These are phyloP conservation scores for Micropterix aruncella DNA, from an alignment of 2,888 invertebrate genomes.

Conservation along the genomic window DNA sequence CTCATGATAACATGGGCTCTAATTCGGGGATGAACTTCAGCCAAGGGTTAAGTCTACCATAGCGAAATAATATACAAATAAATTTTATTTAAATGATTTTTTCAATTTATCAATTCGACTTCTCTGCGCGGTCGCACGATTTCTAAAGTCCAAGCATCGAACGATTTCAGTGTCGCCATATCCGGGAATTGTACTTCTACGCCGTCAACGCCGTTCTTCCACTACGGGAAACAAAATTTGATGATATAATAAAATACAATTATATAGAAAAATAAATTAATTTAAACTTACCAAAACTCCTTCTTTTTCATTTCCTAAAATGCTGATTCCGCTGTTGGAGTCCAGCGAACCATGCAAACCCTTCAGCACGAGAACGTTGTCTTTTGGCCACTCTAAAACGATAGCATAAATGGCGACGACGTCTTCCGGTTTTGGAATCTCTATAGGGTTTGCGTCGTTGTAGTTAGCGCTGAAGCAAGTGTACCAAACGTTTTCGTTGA, in stretches of 20 bases:
- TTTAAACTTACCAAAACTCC: neutral
- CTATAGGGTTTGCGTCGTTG: conserved; percentile 15
- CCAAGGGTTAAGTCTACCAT: neutral
- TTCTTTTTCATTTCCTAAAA: neutral
- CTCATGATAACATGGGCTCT: conserved; percentile 22
- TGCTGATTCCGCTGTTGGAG: neutral
- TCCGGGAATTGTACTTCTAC: neutral
- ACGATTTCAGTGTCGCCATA: neutral
- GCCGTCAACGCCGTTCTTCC: neutral
- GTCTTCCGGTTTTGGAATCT: conserved; percentile 16
- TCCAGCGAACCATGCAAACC: neutral
- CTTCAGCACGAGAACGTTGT: conserved; percentile 18
- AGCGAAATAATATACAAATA: neutral
- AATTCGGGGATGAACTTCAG: neutral
- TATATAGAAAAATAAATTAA: neutral
- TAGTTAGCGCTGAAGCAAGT: conserved; percentile 26
- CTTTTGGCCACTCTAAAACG: conserved; percentile 53
- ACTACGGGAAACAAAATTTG: neutral
- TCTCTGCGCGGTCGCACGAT: neutral
- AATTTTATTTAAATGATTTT: neutral
- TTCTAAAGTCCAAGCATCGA: neutral
- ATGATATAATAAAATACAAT: neutral
- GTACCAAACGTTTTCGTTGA: conserved; percentile 63
- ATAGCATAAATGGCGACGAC: conserved; percentile 47
- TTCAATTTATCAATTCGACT: neutral